A percentile compares a stretch with the other conserved stretches of the same genome.
Evolutionary conservation across 2,888 invertebrate genomes (phyloP).

Genomic region (Archips xylosteana): DNA sequence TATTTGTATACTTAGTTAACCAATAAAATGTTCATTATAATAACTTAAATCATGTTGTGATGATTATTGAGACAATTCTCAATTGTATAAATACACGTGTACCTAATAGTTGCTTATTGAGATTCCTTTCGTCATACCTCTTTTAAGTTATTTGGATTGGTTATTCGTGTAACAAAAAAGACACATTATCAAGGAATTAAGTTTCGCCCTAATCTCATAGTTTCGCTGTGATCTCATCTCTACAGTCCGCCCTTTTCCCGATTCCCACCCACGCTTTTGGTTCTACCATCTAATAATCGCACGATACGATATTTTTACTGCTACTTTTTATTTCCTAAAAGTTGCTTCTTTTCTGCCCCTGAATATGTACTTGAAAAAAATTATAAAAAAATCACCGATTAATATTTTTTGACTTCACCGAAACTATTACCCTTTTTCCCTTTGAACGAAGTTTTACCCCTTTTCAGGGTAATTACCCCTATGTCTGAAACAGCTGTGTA

Average conservation of each 20-base stretch:
- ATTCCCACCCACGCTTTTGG: neutral
- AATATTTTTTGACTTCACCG: too few species aligned
- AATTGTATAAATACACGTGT: neutral
- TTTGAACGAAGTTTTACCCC: neutral
- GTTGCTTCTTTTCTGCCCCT: too few species aligned
- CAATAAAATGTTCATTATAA: too few species aligned
- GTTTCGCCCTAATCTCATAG: neutral
- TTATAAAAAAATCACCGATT: too few species aligned
- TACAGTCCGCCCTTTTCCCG: neutral
- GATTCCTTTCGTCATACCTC: too few species aligned
- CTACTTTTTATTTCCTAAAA: too few species aligned
- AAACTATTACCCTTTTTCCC: too few species aligned
- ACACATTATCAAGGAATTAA: neutral
- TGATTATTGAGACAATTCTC: neutral
- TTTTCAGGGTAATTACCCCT: neutral
- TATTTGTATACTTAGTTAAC: too few species aligned
- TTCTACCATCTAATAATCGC: neutral
- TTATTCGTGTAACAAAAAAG: too few species aligned
- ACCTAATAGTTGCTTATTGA: too few species aligned
- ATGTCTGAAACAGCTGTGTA: neutral
- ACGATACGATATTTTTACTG: neutral
- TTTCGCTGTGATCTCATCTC: neutral
- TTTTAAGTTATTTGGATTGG: too few species aligned
- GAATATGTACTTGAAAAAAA: too few species aligned
- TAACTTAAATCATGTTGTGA: neutral